Evolutionary conservation across 2,797 vertebrate genomes (phyloP), one percentile per base, ranked within the genome.

Genomic region (Phrynocephalus guinanensis): DNA sequence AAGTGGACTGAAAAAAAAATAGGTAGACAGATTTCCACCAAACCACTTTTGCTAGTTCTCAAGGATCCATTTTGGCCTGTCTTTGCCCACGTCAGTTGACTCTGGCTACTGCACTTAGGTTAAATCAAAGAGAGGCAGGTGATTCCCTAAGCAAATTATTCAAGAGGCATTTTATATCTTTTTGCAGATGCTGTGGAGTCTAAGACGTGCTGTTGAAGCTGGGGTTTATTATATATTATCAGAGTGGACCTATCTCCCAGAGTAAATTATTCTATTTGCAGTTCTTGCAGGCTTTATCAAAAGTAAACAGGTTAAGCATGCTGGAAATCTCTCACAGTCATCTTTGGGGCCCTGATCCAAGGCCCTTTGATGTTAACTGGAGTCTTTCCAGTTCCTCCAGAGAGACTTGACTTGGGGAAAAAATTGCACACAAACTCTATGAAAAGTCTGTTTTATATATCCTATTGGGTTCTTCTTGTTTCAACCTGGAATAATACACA

Each of bases 271-370:
- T 90, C 79, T 90, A 90, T 94, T 92, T 93, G 93, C 90, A 84
- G 92, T 92, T 95, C 92, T 91, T 90, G 80, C 85, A 89, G 60
- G 77, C 91, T 87, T 96, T 95, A 96, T 96, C 95, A 89, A 86
- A 88, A 82, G 92, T 86, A 95, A 95, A 95, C 83, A 95, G 71
- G 44, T n/a, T 87, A 91, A 63, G 83, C 80, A 92, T 88, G 86
- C 89, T 38, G 26, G 33, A 87, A 81, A 67, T 82, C 72, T 92
- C 83, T 88, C 83, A 91, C 87, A 85, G 86, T 94, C 66, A 92
- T 79, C 86, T 94, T 80, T 81, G 90, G 91, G 89, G 82, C 44
- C 1, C 6, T 91, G 68, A 60, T 80, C 70, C 82, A 81, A 90
- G 83, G 63, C 71, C 77, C 33, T 88, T 85, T 88, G 87, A 88